A percentile compares a stretch with the other conserved stretches of the same genome.
Conservation (phyloP, 2,797 vertebrate genomes). For the Ptychadena robeensis region DNA sequence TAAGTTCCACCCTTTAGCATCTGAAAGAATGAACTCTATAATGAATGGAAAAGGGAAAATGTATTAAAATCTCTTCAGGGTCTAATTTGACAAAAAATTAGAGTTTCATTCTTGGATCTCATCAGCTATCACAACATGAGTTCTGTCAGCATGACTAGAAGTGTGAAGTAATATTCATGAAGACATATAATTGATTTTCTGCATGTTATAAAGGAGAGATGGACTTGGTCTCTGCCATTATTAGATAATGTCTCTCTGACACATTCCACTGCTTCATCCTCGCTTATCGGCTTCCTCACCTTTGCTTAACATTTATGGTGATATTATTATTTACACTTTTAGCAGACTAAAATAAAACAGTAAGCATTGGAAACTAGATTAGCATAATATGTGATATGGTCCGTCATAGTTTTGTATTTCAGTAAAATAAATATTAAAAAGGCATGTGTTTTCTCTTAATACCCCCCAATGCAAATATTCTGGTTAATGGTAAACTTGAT, state of each 20-base stretch:
- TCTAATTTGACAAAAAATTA: conserved; percentile 39
- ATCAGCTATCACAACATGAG: conserved; percentile 34
- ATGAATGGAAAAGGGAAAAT: conserved; percentile 3
- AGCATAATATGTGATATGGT: not conserved
- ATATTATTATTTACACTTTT: not conserved
- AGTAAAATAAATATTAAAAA: too few species aligned
- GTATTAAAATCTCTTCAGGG: conserved; percentile 30
- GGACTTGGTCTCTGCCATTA: not conserved
- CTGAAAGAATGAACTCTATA: not conserved
- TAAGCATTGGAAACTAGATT: not conserved
- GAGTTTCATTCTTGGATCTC: conserved; percentile 27
- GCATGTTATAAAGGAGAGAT: conserved; percentile 25
- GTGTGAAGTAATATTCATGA: conserved; percentile 46
- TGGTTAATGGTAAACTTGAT: too few species aligned
- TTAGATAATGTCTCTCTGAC: conserved; percentile 9
- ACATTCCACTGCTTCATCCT: not conserved
- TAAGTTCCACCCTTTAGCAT: not conserved
- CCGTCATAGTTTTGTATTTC: too few species aligned
- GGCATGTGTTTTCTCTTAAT: too few species aligned
- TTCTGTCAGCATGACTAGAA: conserved; percentile 31
- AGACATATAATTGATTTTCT: conserved; percentile 44
- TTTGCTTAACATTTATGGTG: not conserved
- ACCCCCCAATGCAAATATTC: too few species aligned
- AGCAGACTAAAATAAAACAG: not conserved
- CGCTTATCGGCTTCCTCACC: not conserved